Evolutionary conservation across 2,888 invertebrate genomes (phyloP).

Genomic region (Eueremaeus valkanovi): DNA sequence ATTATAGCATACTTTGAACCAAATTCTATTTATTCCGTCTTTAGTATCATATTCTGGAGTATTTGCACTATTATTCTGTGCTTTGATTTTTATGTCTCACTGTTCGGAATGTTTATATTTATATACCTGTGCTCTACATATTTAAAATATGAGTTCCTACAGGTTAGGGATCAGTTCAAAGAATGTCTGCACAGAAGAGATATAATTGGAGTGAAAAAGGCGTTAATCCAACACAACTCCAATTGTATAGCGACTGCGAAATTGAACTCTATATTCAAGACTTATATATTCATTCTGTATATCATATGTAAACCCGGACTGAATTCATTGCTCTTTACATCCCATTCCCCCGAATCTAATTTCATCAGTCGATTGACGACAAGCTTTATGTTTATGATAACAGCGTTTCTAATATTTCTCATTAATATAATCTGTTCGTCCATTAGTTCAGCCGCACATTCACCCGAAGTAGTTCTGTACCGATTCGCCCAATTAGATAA

Average conservation of each 20-base stretch:
- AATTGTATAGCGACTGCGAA: neutral
- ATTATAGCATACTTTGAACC: neutral
- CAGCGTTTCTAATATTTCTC: neutral
- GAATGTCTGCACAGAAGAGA: neutral
- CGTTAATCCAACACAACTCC: neutral
- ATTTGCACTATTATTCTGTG: neutral
- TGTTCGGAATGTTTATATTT: neutral
- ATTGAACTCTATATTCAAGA: neutral
- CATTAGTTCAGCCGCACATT: neutral
- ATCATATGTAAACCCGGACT: neutral
- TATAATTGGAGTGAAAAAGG: neutral
- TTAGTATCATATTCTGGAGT: neutral
- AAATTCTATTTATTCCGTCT: neutral
- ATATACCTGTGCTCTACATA: neutral
- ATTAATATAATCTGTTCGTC: neutral
- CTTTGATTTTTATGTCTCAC: neutral
- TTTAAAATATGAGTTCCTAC: neutral
- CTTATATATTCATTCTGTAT: neutral
- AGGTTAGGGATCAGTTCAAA: neutral
- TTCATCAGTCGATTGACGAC: neutral
- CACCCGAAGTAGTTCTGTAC: neutral
- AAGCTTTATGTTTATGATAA: neutral
- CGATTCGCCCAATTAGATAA: neutral
- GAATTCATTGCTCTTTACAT: neutral
- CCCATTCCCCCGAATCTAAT: neutral